Base-by-base conservation (phyloP, 2,888 invertebrate genomes). In the Belgica antarctica region DNA sequence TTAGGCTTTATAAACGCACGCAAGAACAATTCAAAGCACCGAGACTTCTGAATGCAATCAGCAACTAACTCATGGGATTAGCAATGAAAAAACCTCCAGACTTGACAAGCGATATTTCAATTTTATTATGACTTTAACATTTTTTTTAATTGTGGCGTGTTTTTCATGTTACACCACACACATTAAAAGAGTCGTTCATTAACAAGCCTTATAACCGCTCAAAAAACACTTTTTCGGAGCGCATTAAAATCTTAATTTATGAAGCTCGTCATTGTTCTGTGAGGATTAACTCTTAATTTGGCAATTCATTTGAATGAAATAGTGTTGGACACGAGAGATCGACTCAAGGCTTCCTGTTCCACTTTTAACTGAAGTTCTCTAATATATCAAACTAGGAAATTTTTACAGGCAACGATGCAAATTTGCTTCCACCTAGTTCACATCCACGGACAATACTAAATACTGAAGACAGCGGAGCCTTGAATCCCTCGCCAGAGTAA, bases 241-340 rank as follows among this genome's bases (percentile, higher is more conserved):
- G 34, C 34, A 63, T 41, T 63, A 52, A 66, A 66, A n/a, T 66
- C 52, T 31, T 68, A 68, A 52, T 68, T 68, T 68, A 57, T 57
- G 52, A 65, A 3, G 59, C 47, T 65, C 27, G 52, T 57, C 46
- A 57, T 68, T 28, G 47, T 47, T 68, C 47, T 47, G 15, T 19
- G n/a, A 25, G 68, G 68, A 68, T 68, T 57, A 57, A 28, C 31
- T 47, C 27, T 68, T 68, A 31, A 31, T 15, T 19, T n/a, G 12
- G 57, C 68, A 68, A 57, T 68, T 46, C 52, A 68, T 52, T 57
- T 68, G 25, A 68, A 68, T 52, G 46, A 68, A 47, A 47, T 68
- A 68, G 28, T 57, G 22, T 31, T n/a, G 27, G 27, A 7, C 25
- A 27, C 59, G 8, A 25, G 27, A 59, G 27, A 41, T 41, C 31